These are phyloP conservation scores for Balanococcus diminutus DNA, from an alignment of 2,888 invertebrate species.

Conservation along the genomic window DNA sequence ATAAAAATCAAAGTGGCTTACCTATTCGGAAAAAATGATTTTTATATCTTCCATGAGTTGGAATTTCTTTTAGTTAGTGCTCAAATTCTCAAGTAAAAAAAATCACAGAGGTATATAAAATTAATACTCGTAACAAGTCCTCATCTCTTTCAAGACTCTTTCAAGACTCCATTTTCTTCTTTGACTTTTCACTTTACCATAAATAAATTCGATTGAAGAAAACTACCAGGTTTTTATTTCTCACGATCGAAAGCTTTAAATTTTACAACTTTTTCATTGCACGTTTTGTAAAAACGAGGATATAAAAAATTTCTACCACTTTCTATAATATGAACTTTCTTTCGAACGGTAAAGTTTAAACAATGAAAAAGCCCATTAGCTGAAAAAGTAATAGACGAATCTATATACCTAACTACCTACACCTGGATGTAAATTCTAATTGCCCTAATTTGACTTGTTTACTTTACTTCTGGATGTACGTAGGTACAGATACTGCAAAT, in stretches of 20 bases:
- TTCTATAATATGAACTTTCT: not conserved
- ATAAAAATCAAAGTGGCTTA: too few species aligned
- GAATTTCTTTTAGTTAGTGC: not conserved
- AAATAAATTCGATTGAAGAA: slow-evolving; percentile 3
- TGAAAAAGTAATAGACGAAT: not conserved
- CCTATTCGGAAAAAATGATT: too few species aligned
- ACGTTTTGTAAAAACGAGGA: not conserved
- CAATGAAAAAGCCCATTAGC: not conserved
- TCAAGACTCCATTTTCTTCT: too few species aligned
- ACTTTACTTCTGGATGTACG: not conserved
- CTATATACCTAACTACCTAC: too few species aligned
- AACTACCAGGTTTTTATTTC: not conserved
- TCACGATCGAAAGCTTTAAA: not conserved
- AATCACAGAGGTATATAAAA: not conserved
- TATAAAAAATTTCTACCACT: not conserved
- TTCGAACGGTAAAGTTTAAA: not conserved
- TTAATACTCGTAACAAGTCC: not conserved
- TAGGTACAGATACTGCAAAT: not conserved
- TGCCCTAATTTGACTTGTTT: not conserved
- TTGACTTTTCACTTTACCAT: not conserved
- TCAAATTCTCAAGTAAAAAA: not conserved
- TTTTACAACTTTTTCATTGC: slow-evolving; percentile 16
- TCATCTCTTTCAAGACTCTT: too few species aligned
- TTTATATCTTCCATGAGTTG: too few species aligned
- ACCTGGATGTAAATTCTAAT: not conserved